Percentiles rank a stretch among this genome's conserved stretches.
Conservation (phyloP, 2,888 invertebrate genomes). For the Rhogogaster chlorosoma region DNA sequence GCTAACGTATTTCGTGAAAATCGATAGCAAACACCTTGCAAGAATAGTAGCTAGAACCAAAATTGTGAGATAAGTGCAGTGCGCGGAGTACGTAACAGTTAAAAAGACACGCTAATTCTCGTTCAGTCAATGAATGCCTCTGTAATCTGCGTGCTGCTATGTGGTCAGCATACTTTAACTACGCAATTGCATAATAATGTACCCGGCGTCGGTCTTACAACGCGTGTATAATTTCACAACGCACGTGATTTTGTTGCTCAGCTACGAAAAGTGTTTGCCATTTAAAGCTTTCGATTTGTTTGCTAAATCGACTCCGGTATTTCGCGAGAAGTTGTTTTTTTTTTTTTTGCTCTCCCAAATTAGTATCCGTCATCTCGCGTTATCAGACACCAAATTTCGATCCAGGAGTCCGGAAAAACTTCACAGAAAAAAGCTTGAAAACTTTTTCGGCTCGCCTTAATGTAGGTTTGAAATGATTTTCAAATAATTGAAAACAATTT, state of each 20-base stretch:
- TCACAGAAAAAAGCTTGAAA: neutral
- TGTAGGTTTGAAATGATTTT: neutral
- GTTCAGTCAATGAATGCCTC: slow-evolving; percentile 18
- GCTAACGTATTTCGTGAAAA: neutral
- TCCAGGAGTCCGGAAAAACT: neutral
- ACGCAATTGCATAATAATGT: slow-evolving; percentile 18
- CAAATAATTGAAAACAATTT: neutral
- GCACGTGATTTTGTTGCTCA: slow-evolving; percentile 4
- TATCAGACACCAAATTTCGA: neutral
- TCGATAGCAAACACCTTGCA: neutral
- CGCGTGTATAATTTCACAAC: neutral
- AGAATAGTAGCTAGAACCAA: neutral
- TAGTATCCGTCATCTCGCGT: neutral
- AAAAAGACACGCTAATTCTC: neutral
- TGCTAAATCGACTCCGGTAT: neutral
- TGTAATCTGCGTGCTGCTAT: neutral
- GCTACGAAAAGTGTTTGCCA: neutral
- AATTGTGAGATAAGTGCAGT: neutral
- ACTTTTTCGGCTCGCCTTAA: neutral
- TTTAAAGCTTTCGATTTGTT: neutral
- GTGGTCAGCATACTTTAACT: slow-evolving; percentile 10
- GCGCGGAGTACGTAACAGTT: neutral
- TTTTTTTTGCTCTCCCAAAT: neutral
- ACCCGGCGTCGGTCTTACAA: neutral
- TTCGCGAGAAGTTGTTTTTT: neutral